Evolutionary conservation across 2,888 invertebrate genomes (phyloP).

Genomic region (Chironomus tentans): DNA sequence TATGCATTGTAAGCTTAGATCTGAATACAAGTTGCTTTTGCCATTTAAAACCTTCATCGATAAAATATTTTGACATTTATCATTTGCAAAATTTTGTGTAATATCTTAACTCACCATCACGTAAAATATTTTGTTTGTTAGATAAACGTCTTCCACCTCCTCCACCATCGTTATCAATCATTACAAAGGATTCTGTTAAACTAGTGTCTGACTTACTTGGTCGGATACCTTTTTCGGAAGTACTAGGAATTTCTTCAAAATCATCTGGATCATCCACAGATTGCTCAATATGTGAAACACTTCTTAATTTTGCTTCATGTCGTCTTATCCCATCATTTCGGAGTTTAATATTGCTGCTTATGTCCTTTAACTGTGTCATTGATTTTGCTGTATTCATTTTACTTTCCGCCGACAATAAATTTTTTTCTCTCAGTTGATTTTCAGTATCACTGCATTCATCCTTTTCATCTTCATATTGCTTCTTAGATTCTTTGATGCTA

Average conservation of each 20-base stretch:
- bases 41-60: slow-evolving; percentile 79
- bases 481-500: slow-evolving; percentile 61
- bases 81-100: not conserved
- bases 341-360: not conserved
- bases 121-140: slow-evolving; percentile 30
- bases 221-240: slow-evolving; percentile 49
- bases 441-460: slow-evolving; percentile 63
- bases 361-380: slow-evolving; percentile 17
- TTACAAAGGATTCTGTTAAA: slow-evolving; percentile 81
- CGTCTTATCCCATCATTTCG: not conserved
- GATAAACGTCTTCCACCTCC: slow-evolving; percentile 37
- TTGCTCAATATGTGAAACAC: slow-evolving; percentile 24
- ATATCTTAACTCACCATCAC: slow-evolving; percentile 34
- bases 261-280: slow-evolving; percentile 29
- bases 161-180: slow-evolving; percentile 48
- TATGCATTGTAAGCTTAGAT: slow-evolving; percentile 95
- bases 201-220: slow-evolving; percentile 87
- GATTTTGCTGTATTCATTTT: slow-evolving; percentile 20
- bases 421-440: slow-evolving; percentile 33
- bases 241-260: slow-evolving; percentile 36
- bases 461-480: slow-evolving; percentile 58
- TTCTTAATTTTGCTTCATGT: slow-evolving; percentile 11
- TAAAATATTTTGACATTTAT: slow-evolving; percentile 9
- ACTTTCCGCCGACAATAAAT: slow-evolving; percentile 1
- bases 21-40: slow-evolving; percentile 83